These are phyloP conservation scores for Torymus auratus DNA, from an alignment of 2,888 invertebrate genomes.

Conservation along the genomic window DNA sequence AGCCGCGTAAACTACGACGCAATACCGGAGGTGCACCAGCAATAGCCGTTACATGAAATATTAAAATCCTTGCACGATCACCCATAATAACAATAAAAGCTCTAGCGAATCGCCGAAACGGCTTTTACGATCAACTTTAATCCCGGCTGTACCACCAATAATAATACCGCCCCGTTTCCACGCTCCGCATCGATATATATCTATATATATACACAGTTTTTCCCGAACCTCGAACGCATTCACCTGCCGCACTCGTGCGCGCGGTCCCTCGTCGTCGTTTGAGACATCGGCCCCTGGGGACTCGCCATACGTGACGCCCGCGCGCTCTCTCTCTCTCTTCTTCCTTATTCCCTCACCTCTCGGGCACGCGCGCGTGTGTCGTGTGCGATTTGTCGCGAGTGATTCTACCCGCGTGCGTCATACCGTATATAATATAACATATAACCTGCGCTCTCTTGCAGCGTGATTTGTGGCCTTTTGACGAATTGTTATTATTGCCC, in stretches of 20 bases:
- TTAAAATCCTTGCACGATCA: no score
- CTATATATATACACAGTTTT: conserved; percentile 56
- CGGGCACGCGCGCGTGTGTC: conserved; percentile 63
- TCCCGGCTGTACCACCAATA: neutral
- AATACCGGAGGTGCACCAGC: no score
- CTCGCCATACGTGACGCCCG: conserved; percentile 69
- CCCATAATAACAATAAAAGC: no score
- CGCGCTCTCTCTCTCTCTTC: neutral
- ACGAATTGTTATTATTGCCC: conserved; percentile 56
- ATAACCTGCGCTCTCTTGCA: conserved; percentile 22
- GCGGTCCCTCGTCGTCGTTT: conserved; percentile 73
- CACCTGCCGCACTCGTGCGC: conserved; percentile 38
- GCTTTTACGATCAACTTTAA: no score
- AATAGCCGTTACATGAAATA: no score
- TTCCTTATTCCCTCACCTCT: conserved; percentile 65
- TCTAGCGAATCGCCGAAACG: neutral
- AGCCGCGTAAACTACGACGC: no score
- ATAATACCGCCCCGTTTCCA: conserved; percentile 43
- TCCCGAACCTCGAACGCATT: conserved; percentile 36
- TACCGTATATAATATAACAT: conserved; percentile 32
- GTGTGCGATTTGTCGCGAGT: conserved; percentile 66
- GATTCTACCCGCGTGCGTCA: conserved; percentile 48
- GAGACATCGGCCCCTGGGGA: conserved; percentile 75
- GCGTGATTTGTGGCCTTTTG: conserved; percentile 56
- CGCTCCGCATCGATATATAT: conserved; percentile 62